A percentile compares a stretch with the other conserved stretches of the same genome.
Evolutionary conservation across 2,113 vertebrate species (phyloP).

Genomic region (Ictidomys tridecemlineatus): DNA sequence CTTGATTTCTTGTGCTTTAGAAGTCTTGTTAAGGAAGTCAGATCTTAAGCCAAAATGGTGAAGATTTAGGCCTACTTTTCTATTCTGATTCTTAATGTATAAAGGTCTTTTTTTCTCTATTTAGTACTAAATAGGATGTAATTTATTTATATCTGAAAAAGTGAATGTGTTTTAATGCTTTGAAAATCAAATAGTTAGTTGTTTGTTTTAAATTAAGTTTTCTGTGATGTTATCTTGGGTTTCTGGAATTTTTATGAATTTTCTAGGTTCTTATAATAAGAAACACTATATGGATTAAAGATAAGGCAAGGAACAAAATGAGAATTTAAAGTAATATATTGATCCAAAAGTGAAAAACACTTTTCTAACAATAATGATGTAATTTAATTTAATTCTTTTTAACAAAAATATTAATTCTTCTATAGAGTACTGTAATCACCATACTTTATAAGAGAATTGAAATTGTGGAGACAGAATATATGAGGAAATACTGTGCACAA

Average conservation of each 20-base stretch:
- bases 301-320: not conserved
- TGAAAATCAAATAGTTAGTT: not conserved
- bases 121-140: not conserved
- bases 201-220: constrained; percentile 56
- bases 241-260: not conserved
- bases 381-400: not conserved
- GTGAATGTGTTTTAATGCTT: not conserved
- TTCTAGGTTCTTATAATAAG: not conserved
- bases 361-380: not conserved
- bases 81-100: not conserved
- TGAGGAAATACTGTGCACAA: not conserved
- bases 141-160: not conserved
- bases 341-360: not conserved
- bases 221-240: not conserved
- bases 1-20: too few relatives aligned
- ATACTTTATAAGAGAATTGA: not conserved
- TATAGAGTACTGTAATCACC: not conserved
- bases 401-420: not conserved
- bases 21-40: too few relatives aligned
- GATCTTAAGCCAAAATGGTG: too few relatives aligned
- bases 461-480: not conserved
- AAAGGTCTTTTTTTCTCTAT: not conserved
- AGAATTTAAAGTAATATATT: constrained; percentile 25
- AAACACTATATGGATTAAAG: not conserved
- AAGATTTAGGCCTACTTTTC: too few relatives aligned